Conservation (phyloP, 2,888 invertebrate species). For the Drosophila lutescens region DNA sequence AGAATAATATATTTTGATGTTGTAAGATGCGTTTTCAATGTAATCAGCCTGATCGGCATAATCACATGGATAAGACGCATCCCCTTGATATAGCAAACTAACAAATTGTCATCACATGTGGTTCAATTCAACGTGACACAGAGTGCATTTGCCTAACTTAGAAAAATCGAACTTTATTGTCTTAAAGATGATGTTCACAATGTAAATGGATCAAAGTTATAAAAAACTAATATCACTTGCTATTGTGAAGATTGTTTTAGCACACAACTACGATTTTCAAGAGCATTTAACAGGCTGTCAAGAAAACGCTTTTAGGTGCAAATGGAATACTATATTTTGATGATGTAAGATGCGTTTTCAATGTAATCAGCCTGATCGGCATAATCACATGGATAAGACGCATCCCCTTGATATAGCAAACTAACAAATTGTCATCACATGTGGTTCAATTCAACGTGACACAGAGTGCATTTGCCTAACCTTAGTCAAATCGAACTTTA, state of each 20-base stretch:
- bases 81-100: constrained; percentile 63
- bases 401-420: constrained; percentile 63
- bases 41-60: constrained; percentile 12
- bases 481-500: not conserved
- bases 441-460: constrained; percentile 54
- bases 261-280: constrained; percentile 64
- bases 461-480: constrained; percentile 70
- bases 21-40: constrained; percentile 60
- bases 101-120: constrained; percentile 72
- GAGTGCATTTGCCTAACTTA: constrained; percentile 63
- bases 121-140: constrained; percentile 61
- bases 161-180: not conserved
- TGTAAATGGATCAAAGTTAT: constrained; percentile 41
- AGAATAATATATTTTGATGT: not conserved
- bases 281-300: constrained; percentile 53
- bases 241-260: too few species aligned
- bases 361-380: constrained; percentile 44
- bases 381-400: constrained; percentile 66
- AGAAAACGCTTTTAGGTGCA: constrained; percentile 73
- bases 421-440: constrained; percentile 72
- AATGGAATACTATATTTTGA: not conserved
- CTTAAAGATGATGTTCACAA: constrained; percentile 52
- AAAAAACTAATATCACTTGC: constrained; percentile 44
- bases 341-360: constrained; percentile 48
- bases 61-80: constrained; percentile 61